Evolutionary conservation across 1,140 invertebrate genomes (phyloP), one percentile per base, ranked within the genome.

Genomic region (Bradynema listronoti): DNA sequence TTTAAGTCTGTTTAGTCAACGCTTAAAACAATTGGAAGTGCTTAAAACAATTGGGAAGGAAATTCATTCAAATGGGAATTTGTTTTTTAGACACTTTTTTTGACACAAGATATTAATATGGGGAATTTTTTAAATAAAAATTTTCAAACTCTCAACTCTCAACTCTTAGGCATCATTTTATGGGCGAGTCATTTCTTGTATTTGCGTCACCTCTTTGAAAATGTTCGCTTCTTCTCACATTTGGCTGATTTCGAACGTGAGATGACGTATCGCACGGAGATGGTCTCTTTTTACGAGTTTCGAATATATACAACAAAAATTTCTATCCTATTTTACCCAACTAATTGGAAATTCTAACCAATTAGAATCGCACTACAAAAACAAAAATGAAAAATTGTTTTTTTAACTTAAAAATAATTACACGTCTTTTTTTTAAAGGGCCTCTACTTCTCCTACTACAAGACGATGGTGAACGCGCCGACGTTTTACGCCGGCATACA

Each of bases 391-490:
- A 11, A 19, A 19, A 39, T 19, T 39, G 36, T 11, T 19, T 11
- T 11, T 19, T 39, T 39, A 39, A 19, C 36, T 39, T 19, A 19
- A 19, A 19, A 11, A 39, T 39, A 11, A 39, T 19, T 11, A 39
- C 11, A 39, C 19, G 11, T 39, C 36, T 39, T 11, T 39, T 39
- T 39, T 19, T 39, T 39, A 22, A 76, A 87, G 86, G 88, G 87
- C 2, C 83, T 90, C 70, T 90, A 90, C 78, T 90, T 89, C 77
- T 89, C 87, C 0, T 90, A 88, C 72, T 91, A 86, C 77, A 90
- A 91, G 78, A 85, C 84, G 0, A 81, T 91, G 19, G 84, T 86
- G 19, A 39, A 11, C 19, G 11, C 36, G 19, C 36, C 36, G 19
- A 39, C 36, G 11, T 39, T 39, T 19, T 11, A 11, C 11, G 19